Percentiles rank a stretch among this genome's conserved stretches.
Conservation (phyloP, 2,113 vertebrate genomes). For the Phylloscopus whistleri region DNA sequence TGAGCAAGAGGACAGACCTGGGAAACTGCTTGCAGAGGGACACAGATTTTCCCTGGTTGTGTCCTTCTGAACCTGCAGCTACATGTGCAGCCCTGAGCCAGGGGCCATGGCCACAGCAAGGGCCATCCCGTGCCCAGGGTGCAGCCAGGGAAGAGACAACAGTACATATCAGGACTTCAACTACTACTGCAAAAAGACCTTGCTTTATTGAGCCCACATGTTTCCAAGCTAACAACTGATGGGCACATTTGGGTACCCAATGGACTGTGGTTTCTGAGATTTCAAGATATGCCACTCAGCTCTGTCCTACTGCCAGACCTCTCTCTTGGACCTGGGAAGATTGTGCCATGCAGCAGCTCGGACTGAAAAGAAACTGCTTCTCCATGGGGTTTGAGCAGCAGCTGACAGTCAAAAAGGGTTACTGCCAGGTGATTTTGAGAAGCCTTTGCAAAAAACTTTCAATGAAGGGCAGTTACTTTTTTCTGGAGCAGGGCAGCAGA, state of each 20-base stretch:
- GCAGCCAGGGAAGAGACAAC: background rate
- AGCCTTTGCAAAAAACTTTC: background rate
- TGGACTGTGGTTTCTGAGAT: background rate
- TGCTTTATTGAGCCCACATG: background rate
- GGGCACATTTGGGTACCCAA: too few species aligned
- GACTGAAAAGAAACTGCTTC: background rate
- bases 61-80: background rate
- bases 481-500: background rate
- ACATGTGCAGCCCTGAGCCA: fast-evolving
- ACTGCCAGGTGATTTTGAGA: background rate
- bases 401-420: background rate
- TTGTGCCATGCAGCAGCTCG: background rate
- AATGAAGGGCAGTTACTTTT: background rate
- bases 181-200: background rate
- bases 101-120: background rate
- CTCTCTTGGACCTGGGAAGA: background rate
- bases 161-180: background rate
- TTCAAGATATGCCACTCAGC: background rate
- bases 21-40: background rate
- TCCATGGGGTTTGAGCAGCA: background rate
- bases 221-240: background rate
- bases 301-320: background rate
- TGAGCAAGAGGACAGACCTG: background rate
- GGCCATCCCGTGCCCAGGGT: fast-evolving
- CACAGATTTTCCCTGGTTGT: background rate